Percentiles rank a stretch among this genome's conserved stretches.
These are phyloP conservation scores for Dissostichus mawsoni DNA, from an alignment of 2,113 vertebrate species.

Conservation along the genomic window DNA sequence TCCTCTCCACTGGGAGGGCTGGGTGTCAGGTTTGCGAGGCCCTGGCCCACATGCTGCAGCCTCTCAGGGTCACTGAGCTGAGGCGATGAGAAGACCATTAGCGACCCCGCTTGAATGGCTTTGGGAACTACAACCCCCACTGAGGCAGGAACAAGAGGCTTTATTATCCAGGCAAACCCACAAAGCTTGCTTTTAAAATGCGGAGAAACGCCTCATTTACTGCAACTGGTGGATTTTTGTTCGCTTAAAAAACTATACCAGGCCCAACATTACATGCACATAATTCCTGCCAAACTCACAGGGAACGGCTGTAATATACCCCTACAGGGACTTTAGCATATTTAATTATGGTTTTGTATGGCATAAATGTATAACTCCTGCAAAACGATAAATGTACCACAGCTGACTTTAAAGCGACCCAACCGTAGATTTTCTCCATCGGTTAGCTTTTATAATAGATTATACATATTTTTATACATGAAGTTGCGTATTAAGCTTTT, in stretches of 20 bases:
- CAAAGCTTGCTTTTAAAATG: conserved; percentile 39
- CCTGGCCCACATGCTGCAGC: conserved; percentile 26
- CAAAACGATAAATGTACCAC: background rate
- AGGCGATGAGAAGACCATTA: conserved; percentile 73
- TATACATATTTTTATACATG: background rate
- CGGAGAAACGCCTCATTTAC: conserved; percentile 56
- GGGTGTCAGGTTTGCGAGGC: conserved; percentile 48
- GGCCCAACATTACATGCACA: conserved; percentile 13
- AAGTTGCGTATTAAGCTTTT: background rate
- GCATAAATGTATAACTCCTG: conserved; percentile 19
- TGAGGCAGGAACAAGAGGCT: conserved; percentile 40
- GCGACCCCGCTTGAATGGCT: conserved; percentile 75
- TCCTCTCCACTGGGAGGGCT: conserved; percentile 40
- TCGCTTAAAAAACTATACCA: conserved; percentile 19
- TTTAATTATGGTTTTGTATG: conserved; percentile 58
- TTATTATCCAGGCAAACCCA: conserved; percentile 51
- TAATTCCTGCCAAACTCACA: background rate
- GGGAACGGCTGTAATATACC: conserved; percentile 4
- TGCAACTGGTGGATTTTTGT: conserved; percentile 36
- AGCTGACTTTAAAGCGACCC: background rate
- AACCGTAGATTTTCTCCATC: background rate
- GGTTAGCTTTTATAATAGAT: background rate
- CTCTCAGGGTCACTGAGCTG: conserved; percentile 51
- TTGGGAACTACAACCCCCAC: conserved; percentile 67
- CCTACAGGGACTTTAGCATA: conserved; percentile 8